A percentile compares a stretch with the other conserved stretches of the same genome.
These are phyloP conservation scores for Acrocyrtus sp. DNA, from an alignment of 2,888 invertebrate genomes.

Conservation along the genomic window DNA sequence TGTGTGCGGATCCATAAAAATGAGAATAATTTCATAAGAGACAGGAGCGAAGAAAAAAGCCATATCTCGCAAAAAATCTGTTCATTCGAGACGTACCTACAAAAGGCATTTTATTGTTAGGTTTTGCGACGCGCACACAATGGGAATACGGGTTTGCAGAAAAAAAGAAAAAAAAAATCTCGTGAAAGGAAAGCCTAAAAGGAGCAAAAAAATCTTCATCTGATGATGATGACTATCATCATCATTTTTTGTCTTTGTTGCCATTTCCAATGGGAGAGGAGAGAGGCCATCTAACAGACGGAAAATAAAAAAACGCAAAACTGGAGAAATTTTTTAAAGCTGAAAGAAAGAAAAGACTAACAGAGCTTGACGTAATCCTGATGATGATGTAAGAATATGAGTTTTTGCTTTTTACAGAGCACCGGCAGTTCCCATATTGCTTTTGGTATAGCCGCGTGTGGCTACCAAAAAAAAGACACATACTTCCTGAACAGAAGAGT, in stretches of 20 bases:
- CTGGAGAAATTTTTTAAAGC: slow-evolving; percentile 20
- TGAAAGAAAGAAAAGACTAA: slow-evolving; percentile 28
- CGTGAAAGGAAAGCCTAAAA: slow-evolving; percentile 37
- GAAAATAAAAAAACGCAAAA: slow-evolving; percentile 21
- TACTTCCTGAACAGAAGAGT: too few species aligned
- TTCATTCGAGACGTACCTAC: too few species aligned
- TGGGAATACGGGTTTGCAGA: slow-evolving; percentile 26
- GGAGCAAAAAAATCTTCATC: slow-evolving; percentile 19
- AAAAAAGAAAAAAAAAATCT: too few species aligned
- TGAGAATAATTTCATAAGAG: slow-evolving; percentile 31
- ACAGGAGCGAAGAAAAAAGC: too few species aligned
- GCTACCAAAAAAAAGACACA: too few species aligned
- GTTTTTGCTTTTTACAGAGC: too few species aligned
- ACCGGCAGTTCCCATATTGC: too few species aligned
- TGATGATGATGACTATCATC: slow-evolving; percentile 16
- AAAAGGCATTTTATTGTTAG: too few species aligned
- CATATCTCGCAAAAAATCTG: slow-evolving; percentile 13
- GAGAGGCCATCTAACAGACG: too few species aligned
- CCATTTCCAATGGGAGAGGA: slow-evolving; percentile 27
- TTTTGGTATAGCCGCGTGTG: too few species aligned
- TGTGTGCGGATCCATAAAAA: slow-evolving; percentile 25
- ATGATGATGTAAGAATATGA: too few species aligned
- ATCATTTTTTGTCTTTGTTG: slow-evolving; percentile 40
- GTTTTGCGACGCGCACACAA: slow-evolving; percentile 10
- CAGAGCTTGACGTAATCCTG: slow-evolving; percentile 33